Percentiles rank a stretch among this genome's conserved stretches.
Evolutionary conservation across 2,888 invertebrate genomes (phyloP).

Genomic region (Cryptocephalus primarius): DNA sequence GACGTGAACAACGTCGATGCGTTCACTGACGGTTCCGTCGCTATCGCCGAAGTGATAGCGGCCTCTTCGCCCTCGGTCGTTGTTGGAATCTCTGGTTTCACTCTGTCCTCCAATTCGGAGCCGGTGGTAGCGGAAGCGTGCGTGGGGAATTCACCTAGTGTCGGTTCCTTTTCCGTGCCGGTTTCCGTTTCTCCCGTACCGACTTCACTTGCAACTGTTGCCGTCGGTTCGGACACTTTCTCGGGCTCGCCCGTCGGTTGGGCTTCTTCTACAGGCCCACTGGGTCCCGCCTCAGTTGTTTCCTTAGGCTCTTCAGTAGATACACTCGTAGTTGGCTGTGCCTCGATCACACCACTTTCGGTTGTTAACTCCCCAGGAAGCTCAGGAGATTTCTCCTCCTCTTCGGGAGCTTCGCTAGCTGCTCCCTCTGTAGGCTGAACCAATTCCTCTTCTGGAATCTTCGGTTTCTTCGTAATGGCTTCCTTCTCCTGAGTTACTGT

Average conservation of each 20-base stretch:
- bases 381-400: slow-evolving; percentile 4
- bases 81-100: neutral
- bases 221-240: no score
- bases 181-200: neutral
- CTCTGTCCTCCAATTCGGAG: neutral
- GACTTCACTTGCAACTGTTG: no score
- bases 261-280: no score
- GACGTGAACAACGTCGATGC: slow-evolving; percentile 15
- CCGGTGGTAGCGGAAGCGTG: neutral
- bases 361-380: slow-evolving; percentile 2
- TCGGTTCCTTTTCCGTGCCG: neutral
- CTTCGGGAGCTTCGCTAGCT: no score
- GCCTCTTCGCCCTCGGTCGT: neutral
- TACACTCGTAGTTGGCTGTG: neutral
- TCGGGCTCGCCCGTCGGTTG: no score
- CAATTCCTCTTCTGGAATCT: neutral
- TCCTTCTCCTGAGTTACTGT: neutral
- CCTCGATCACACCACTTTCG: neutral
- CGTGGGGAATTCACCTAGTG: neutral
- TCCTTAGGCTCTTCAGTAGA: neutral
- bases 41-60: slow-evolving; percentile 1
- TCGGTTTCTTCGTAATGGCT: neutral
- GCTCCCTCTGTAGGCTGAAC: neutral
- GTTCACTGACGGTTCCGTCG: slow-evolving; percentile 8
- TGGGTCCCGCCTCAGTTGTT: neutral